Percentiles rank a stretch among this genome's conserved stretches.
Conservation (phyloP, 2,797 vertebrate genomes). For the Linurgus olivaceus region DNA sequence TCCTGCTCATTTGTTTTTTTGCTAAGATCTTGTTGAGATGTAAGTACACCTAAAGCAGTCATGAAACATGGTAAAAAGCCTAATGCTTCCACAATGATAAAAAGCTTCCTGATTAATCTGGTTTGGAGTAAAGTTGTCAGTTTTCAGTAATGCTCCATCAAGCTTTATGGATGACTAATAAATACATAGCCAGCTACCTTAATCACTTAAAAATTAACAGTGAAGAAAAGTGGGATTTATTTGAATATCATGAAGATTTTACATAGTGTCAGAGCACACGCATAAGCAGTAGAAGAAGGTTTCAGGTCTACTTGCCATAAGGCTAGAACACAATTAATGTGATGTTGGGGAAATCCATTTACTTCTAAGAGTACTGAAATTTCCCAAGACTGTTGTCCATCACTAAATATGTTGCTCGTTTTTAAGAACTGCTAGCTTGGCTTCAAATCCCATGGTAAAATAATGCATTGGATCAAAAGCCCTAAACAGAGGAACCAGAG, state of each 20-base stretch:
- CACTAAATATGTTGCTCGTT: not conserved
- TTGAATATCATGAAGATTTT: not conserved
- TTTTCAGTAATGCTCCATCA: not conserved
- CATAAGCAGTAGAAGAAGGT: not conserved
- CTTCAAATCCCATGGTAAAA: not conserved
- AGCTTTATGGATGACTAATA: not conserved
- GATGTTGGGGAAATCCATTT: not conserved
- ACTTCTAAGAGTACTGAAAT: not conserved
- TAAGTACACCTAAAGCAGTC: not conserved
- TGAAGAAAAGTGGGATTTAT: not conserved
- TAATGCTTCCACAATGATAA: not conserved
- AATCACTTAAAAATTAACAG: not conserved
- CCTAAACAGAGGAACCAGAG: not conserved
- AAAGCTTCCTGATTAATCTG: not conserved
- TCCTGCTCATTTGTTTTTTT: not conserved
- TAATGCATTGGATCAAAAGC: not conserved
- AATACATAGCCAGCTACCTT: not conserved
- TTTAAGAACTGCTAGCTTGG: not conserved
- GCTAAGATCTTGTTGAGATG: not conserved
- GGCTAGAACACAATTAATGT: not conserved
- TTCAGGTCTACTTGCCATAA: not conserved
- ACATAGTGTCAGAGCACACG: rapidly evolving
- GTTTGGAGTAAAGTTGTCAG: not conserved
- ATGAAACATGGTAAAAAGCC: not conserved
- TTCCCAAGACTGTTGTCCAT: not conserved